A percentile compares a stretch with the other conserved stretches of the same genome.
Conservation (phyloP, 2,797 vertebrate genomes). For the Sylvia borin region DNA sequence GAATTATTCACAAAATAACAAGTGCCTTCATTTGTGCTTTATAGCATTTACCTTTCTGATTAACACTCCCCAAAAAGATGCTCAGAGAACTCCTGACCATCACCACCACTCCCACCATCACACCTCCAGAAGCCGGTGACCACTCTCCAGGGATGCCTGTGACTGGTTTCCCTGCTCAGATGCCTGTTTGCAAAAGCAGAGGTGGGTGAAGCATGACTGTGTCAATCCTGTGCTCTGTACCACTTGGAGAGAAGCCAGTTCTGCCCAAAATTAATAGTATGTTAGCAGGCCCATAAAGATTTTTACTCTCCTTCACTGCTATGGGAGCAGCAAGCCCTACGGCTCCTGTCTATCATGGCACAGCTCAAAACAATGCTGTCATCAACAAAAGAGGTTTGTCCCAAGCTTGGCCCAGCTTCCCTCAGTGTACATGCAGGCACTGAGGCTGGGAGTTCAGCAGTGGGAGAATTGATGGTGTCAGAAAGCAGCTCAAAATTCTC, state of each 20-base stretch:
- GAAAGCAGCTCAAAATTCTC: neutral
- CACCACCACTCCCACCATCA: neutral
- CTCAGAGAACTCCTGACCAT: neutral
- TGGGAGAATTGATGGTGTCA: neutral
- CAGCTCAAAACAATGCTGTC: neutral
- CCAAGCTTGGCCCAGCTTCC: neutral
- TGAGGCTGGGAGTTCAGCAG: neutral
- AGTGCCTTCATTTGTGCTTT: neutral
- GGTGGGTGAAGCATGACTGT: neutral
- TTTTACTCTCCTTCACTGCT: neutral
- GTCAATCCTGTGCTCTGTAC: neutral
- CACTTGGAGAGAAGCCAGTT: neutral
- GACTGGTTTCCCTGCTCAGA: neutral
- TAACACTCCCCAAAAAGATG: neutral
- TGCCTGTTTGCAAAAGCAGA: neutral
- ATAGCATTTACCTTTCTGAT: neutral
- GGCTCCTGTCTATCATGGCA: rapidly evolving
- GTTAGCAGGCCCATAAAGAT: neutral
- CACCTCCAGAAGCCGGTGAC: neutral
- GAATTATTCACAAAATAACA: neutral
- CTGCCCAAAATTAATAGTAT: neutral
- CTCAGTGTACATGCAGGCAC: neutral
- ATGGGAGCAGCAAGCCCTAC: neutral
- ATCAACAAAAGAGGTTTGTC: neutral
- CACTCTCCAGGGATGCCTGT: neutral